Percentiles rank a stretch among this genome's conserved stretches.
These are phyloP conservation scores for Platygyra sinensis DNA, from an alignment of 64 coral and sea anemone genomes.

Conservation along the genomic window DNA sequence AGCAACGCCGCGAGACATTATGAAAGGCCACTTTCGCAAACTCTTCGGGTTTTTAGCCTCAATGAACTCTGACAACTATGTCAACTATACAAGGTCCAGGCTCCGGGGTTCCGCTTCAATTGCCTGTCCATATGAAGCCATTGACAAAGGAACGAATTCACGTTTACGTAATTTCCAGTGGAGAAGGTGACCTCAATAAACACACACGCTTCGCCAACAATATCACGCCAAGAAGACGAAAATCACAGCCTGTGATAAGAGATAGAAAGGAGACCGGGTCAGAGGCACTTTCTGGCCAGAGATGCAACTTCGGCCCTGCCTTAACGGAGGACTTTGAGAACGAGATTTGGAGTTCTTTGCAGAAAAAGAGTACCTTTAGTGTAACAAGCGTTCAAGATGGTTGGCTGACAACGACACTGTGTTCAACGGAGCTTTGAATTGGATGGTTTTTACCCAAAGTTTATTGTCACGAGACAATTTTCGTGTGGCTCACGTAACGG, in stretches of 20 bases:
- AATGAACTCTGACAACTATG: neutral
- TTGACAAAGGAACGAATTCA: neutral
- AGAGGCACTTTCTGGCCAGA: neutral
- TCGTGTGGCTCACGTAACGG: neutral
- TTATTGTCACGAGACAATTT: neutral
- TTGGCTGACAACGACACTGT: slow-evolving; percentile 48
- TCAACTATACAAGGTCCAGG: no score
- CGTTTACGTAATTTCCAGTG: neutral
- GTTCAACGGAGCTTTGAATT: slow-evolving; percentile 71
- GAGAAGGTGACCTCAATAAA: neutral
- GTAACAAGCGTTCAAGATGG: slow-evolving; percentile 50
- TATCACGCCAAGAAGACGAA: neutral
- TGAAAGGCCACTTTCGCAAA: slow-evolving; percentile 3
- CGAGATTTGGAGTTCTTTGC: neutral
- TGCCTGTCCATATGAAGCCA: neutral
- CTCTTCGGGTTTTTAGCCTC: neutral
- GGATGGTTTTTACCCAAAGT: no score
- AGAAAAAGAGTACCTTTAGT: neutral
- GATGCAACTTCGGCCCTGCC: neutral
- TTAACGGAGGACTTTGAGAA: neutral
- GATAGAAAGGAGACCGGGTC: neutral
- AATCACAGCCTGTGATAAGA: neutral
- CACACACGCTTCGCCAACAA: neutral
- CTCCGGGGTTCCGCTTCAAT: neutral
- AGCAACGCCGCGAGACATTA: neutral